phyloP scores from a whole-genome alignment of 2,113 vertebrate genomes.

The Cebidichthys violaceus region DNA sequence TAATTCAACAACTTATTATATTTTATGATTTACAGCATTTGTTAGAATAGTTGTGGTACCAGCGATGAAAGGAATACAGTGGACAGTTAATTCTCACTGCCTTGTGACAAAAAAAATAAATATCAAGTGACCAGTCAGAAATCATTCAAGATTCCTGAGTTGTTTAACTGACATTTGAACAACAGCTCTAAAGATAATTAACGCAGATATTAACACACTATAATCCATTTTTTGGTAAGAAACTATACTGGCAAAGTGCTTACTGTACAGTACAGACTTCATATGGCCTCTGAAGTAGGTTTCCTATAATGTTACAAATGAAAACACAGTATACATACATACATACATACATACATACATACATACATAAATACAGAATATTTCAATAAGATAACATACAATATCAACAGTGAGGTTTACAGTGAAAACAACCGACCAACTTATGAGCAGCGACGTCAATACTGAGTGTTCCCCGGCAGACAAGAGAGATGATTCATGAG shows the following conservation, averaged over 20 bases:
- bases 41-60: slow-evolving; percentile 61
- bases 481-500: slow-evolving; percentile 25
- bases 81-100: slow-evolving; percentile 26
- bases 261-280: slow-evolving; percentile 77
- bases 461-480: slow-evolving; percentile 48
- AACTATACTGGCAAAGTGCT: slow-evolving; percentile 80
- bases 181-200: slow-evolving; percentile 45
- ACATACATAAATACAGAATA: slow-evolving; percentile 34
- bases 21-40: slow-evolving; percentile 55
- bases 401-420: slow-evolving; percentile 59
- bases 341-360: slow-evolving; percentile 39
- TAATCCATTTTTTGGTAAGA: slow-evolving; percentile 55
- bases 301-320: slow-evolving; percentile 37
- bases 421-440: slow-evolving; percentile 52
- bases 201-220: slow-evolving; percentile 36
- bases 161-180: slow-evolving; percentile 51
- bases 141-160: slow-evolving; percentile 67
- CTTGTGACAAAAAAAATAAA: slow-evolving; percentile 35
- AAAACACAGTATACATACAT: slow-evolving; percentile 44
- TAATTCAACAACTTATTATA: slow-evolving; percentile 38
- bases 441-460: slow-evolving; percentile 68
- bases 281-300: slow-evolving; percentile 73
- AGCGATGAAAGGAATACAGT: slow-evolving; percentile 43
- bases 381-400: slow-evolving; percentile 57
- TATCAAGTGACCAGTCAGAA: slow-evolving; percentile 63